Percentiles rank a stretch among this genome's conserved stretches.
Conservation (phyloP, 2,113 vertebrate species). For the Smithornis capensis region DNA sequence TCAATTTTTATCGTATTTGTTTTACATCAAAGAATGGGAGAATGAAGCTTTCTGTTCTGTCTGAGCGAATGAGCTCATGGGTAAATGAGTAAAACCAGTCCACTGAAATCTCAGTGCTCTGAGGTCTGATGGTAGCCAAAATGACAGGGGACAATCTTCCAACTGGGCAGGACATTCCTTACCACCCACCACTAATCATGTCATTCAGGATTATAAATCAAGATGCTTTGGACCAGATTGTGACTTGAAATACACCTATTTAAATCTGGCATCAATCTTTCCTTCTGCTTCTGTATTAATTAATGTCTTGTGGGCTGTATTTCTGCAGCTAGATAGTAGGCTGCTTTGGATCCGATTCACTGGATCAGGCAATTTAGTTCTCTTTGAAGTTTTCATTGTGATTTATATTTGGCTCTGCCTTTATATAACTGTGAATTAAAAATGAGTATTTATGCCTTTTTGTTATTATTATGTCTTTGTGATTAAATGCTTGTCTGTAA, state of each 20-base stretch:
- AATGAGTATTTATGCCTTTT: neutral
- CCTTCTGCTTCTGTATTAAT: slow-evolving; percentile 50
- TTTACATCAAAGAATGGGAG: neutral
- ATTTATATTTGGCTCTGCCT: slow-evolving; percentile 55
- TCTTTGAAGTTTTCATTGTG: slow-evolving; percentile 55
- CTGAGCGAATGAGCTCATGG: neutral
- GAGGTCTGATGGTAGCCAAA: neutral
- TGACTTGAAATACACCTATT: slow-evolving; percentile 7
- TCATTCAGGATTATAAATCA: neutral
- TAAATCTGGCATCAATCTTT: slow-evolving; percentile 45
- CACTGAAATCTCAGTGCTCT: neutral
- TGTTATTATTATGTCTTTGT: neutral
- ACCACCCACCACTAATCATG: neutral
- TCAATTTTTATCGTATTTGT: slow-evolving; percentile 20
- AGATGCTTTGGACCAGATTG: slow-evolving; percentile 10
- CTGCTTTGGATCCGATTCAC: slow-evolving; percentile 50
- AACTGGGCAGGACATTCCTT: neutral
- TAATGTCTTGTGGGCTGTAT: slow-evolving; percentile 25
- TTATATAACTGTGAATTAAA: slow-evolving; percentile 31
- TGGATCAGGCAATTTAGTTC: slow-evolving; percentile 38
- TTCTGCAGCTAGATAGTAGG: neutral
- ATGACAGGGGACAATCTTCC: neutral
- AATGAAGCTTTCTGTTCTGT: neutral
- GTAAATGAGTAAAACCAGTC: neutral
- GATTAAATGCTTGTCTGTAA: slow-evolving; percentile 15